A percentile compares a stretch with the other conserved stretches of the same genome.
phyloP scores from a whole-genome alignment of 2,888 invertebrate species.

The Palloptera scutellata region DNA sequence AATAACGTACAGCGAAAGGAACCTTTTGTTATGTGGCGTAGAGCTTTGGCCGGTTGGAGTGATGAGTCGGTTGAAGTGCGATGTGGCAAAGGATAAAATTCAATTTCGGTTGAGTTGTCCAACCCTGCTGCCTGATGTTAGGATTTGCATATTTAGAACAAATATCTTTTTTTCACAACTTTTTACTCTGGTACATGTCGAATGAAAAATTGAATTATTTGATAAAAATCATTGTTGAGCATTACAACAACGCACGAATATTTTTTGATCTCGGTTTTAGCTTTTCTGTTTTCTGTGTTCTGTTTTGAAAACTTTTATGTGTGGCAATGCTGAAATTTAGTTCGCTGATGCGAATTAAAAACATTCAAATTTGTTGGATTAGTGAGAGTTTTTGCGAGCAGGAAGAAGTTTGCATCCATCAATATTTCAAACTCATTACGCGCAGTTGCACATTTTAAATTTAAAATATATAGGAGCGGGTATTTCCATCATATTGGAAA shows the following conservation, averaged over 20 bases:
- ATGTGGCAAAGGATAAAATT: conserved; percentile 51
- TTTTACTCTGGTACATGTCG: conserved; percentile 9
- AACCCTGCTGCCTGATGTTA: conserved; percentile 40
- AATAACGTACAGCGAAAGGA: background rate
- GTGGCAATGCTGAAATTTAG: too few relatives aligned
- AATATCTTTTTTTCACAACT: background rate
- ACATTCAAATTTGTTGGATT: too few relatives aligned
- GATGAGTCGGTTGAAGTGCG: background rate
- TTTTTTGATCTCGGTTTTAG: background rate
- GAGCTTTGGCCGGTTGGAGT: too few relatives aligned
- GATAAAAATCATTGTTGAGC: conserved; percentile 61
- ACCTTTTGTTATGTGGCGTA: background rate
- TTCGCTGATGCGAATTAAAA: too few relatives aligned
- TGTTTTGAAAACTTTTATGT: too few relatives aligned
- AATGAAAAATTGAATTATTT: conserved; percentile 59
- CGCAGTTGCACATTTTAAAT: too few relatives aligned
- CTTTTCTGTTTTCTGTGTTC: background rate
- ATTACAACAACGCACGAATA: conserved; percentile 40
- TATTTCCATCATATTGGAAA: too few relatives aligned
- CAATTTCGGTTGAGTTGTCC: conserved; percentile 57
- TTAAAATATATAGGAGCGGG: too few relatives aligned
- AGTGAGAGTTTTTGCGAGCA: too few relatives aligned
- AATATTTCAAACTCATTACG: too few relatives aligned
- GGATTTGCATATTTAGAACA: background rate
- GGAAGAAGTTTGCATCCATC: too few relatives aligned